Conservation (phyloP, 2,888 invertebrate genomes). For the Platynereis dumerilii region DNA sequence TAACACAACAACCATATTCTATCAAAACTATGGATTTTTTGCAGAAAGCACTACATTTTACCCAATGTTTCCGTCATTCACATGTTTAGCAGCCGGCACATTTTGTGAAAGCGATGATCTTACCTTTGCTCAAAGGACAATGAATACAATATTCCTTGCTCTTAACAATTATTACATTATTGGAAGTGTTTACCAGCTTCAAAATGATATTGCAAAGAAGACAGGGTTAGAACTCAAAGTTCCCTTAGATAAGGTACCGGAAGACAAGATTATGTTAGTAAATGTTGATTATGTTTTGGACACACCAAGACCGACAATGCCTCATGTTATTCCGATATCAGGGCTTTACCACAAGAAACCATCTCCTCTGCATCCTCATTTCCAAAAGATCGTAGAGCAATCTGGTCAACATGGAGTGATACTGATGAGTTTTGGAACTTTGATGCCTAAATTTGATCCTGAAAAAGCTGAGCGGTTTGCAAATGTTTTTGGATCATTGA, state of each 20-base stretch:
- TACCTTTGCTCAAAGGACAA: constrained; percentile 7
- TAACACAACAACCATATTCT: neutral
- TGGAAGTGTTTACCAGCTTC: too few relatives aligned
- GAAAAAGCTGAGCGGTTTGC: constrained; percentile 9
- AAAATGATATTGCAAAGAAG: too few relatives aligned
- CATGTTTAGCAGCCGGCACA: neutral
- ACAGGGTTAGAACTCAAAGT: too few relatives aligned
- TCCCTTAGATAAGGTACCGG: too few relatives aligned
- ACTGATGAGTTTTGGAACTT: constrained; percentile 17
- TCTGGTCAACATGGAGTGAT: constrained; percentile 23
- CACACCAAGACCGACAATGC: constrained; percentile 16
- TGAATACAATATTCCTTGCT: too few relatives aligned
- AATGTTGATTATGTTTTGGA: constrained; percentile 19
- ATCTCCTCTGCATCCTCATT: neutral
- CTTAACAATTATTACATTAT: too few relatives aligned
- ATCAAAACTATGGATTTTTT: neutral
- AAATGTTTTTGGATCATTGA: constrained; percentile 4
- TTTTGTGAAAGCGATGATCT: constrained; percentile 14
- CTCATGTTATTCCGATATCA: constrained; percentile 13
- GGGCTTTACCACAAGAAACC: constrained; percentile 16
- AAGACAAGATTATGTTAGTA: constrained; percentile 8
- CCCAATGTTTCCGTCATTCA: neutral
- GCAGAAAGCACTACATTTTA: neutral
- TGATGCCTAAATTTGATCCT: constrained; percentile 13
- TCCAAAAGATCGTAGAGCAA: constrained; percentile 9